Evolutionary conservation across 1,140 invertebrate species (phyloP), one percentile per base, ranked within the genome.

Genomic region (Atopsyche davidsoni): DNA sequence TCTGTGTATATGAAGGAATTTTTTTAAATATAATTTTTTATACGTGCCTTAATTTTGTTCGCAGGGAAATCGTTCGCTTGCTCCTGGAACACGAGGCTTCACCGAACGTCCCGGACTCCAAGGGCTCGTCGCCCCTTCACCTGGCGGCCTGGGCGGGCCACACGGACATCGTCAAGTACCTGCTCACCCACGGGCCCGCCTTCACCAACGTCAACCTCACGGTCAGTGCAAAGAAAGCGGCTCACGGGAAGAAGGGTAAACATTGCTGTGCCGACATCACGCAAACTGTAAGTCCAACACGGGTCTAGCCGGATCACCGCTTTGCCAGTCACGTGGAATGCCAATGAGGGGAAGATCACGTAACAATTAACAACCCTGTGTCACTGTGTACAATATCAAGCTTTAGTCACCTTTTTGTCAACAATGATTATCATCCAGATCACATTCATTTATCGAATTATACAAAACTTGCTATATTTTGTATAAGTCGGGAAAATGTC

Each of bases 111-210:
- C 68, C 74, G 69, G 82, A 84, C 62, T 81, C 81, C 62, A 82
- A 83, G 66, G 81, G 82, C 40, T 79, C 81, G 36, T 85, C 83
- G 4, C 83, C 85, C 1, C 64, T 87, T 13, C 75, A 90, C 55
- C 83, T 89, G 19, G 90, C 90, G 1, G 86, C 89, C 28, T 94
- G 89, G 88, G 88, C 86, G 57, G 86, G 89, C 1, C 84, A 88
- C 60, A 77, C 81, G 45, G 85, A 87, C 53, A 85, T 89, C 35
- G 82, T 89, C 35, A 80, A 80, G 53, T 79, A 87, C 35, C 74
- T 96, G 14, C 67, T 92, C 7, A 76, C 79, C 40, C 76, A 83
- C 60, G 79, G 78, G 34, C 81, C 64, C 16, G 64, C 68, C 4
- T 62, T 65, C 2, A 65, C 83, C 9, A 72, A 80, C 52, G 80